These are phyloP conservation scores for Callimico goeldii DNA, from an alignment of 2,797 vertebrate genomes.

Conservation along the genomic window DNA sequence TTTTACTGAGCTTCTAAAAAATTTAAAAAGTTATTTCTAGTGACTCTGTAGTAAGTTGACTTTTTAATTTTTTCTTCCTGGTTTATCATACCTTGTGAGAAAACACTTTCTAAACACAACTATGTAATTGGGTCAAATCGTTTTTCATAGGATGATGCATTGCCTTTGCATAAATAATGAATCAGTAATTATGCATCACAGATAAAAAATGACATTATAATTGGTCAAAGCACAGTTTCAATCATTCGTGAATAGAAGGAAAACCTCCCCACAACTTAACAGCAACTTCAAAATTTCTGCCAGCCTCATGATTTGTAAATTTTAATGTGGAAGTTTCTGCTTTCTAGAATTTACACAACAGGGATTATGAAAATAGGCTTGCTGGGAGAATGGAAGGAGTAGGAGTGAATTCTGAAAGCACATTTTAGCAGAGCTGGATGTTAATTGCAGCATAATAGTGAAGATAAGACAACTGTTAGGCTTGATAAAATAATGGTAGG, in stretches of 20 bases:
- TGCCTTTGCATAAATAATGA: constrained; percentile 18
- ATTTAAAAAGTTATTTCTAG: constrained; percentile 50
- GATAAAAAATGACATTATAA: constrained; percentile 22
- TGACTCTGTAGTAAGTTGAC: background rate
- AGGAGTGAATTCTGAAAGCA: background rate
- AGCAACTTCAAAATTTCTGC: constrained; percentile 41
- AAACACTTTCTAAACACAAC: constrained; percentile 31
- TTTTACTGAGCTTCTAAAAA: constrained; percentile 71
- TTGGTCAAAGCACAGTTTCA: background rate
- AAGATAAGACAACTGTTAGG: background rate
- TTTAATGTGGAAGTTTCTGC: background rate
- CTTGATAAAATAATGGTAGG: background rate
- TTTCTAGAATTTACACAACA: constrained; percentile 44
- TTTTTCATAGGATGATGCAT: background rate
- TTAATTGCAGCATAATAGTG: background rate
- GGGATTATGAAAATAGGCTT: constrained; percentile 51
- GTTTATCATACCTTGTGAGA: constrained; percentile 30
- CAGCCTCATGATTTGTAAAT: constrained; percentile 4
- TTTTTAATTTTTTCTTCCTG: background rate
- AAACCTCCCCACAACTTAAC: background rate
- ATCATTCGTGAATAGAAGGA: background rate
- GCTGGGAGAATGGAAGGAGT: constrained; percentile 49
- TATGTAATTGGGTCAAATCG: background rate
- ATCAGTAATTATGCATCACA: constrained; percentile 13
- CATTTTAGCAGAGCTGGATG: constrained; percentile 37